Evolutionary conservation across 2,888 invertebrate species (phyloP), one percentile per base, ranked within the genome.

Genomic region (Adelognathus sp.): DNA sequence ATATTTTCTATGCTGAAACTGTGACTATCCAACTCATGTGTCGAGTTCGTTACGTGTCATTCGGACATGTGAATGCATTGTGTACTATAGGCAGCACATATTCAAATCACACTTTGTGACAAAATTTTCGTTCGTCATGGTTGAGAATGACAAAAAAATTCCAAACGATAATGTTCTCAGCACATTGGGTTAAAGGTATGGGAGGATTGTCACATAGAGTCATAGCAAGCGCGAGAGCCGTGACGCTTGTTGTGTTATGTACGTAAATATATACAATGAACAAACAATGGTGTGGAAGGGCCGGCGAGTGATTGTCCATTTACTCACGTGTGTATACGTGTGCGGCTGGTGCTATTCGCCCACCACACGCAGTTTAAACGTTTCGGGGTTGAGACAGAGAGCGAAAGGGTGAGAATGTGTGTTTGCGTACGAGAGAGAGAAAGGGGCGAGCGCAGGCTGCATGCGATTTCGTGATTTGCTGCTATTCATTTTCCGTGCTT

Each of bases 401-500:
- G 54, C 11, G 24, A 7, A 14, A 16, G 16, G 33, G n/a, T n/a
- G 44, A 56, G 56, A 69, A n/a, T n/a, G n/a, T n/a, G n/a, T n/a
- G n/a, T n/a, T n/a, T n/a, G n/a, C n/a, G n/a, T n/a, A n/a, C n/a
- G 54, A 31, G 6, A 2, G 24, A 11, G 7, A n/a, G 6, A 44
- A 61, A 73, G 72, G 56, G 71, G 14, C 33, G 63, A 74, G 76
- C 82, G 77, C 70, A 81, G 70, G 69, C 72, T 74, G 78, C 70
- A 63, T 69, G 75, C 72, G 54, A 80, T 81, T 79, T 76, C 41
- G 81, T 81, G 79, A 71, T 76, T 80, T 60, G 78, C 79, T 76
- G 64, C 72, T 85, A 82, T 79, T 79, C 79, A 79, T 90, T 90
- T 80, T 70, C n/a, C 61, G 74, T 64, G 64, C 74, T 74, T 79